Evolutionary conservation across 2,797 vertebrate species (phyloP).

Genomic region (Aselliscus stoliczkanus): DNA sequence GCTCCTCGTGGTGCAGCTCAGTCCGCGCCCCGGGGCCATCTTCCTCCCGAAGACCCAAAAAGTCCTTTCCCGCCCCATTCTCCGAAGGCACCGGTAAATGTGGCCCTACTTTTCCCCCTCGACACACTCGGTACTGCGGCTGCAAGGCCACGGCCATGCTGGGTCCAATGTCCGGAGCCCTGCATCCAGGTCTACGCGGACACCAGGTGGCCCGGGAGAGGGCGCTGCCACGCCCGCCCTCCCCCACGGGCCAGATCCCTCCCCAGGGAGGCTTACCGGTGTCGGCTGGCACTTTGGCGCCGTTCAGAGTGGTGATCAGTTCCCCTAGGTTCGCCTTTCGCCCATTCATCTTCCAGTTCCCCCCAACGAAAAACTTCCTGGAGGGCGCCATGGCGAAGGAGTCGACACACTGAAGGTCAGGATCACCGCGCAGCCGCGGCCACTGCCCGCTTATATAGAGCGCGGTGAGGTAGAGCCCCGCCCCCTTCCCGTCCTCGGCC

Average conservation of each 20-base stretch:
- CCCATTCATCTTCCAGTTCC: conserved; percentile 99
- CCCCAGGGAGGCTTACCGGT: conserved; percentile 84
- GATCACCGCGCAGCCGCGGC: rapidly evolving
- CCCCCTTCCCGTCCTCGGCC: conserved; percentile 6
- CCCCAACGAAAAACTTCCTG: conserved; percentile 97
- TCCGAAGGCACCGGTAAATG: background rate
- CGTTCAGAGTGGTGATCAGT: conserved; percentile 91
- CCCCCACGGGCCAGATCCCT: background rate
- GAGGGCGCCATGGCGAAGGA: conserved; percentile 82
- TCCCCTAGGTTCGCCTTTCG: conserved; percentile 94
- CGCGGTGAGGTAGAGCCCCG: conserved; percentile 42
- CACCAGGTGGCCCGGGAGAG: background rate
- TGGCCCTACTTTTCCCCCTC: background rate
- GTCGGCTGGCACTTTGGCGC: conserved; percentile 88
- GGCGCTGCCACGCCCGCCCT: background rate
- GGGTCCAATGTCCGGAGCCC: background rate
- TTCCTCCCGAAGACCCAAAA: background rate
- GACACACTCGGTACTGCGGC: background rate
- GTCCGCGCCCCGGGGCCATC: background rate
- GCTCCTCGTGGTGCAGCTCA: background rate
- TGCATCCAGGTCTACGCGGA: background rate
- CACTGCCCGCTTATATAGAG: conserved; percentile 57
- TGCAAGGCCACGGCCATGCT: background rate
- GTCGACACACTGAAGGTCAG: conserved; percentile 55
- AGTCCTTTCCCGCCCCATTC: background rate